Base-by-base conservation (phyloP, 2,113 vertebrate species). In the Oreochromis spilurus region DNA sequence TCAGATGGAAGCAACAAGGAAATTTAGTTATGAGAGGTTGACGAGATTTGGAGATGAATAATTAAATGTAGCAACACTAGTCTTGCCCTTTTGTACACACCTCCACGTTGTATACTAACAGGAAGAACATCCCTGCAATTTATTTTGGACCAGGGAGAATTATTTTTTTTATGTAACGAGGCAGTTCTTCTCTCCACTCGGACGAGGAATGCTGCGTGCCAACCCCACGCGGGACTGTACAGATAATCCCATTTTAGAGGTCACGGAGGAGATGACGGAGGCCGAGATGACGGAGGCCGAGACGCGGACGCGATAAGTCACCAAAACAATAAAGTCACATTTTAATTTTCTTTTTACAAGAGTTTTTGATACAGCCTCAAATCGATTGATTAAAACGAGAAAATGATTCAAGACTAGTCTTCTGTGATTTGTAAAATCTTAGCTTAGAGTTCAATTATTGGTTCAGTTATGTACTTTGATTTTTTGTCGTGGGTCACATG, bases 301-400 rank as follows among this genome's bases (percentile, higher is more conserved):
- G 17, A 31, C 67, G 9, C 17, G n/a, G 19, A 16, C 3, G n/a
- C 26, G 13, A 78, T 90, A 13, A 84, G 84, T 91, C 67, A 60
- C 84, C 38, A 52, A 86, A 91, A 87, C 84, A 2, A 67, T 21
- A 96, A 93, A 96, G 96, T 96, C 95, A 91, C 53, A 34, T 95
- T 96, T 96, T 96, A 95, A 96, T 97, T 97, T 98, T 75, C 43
- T 75, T 75, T 75, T 96, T 97, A 97, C 95, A 95, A 95, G 10
- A 95, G 96, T 96, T 98, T 96, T 96, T 96, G 96, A 98, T 98
- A 97, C 97, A 97, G 94, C 96, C 96, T 97, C 97, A 95, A 94
- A 96, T 96, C 94, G 95, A 97, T 98, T 98, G 97, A 90, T 92
- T 85, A 95, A 93, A 97, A 91, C 93, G 93, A 94, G 62, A 77